phyloP scores from a whole-genome alignment of 1,140 invertebrate species.

The Himalopsyche phryganea region DNA sequence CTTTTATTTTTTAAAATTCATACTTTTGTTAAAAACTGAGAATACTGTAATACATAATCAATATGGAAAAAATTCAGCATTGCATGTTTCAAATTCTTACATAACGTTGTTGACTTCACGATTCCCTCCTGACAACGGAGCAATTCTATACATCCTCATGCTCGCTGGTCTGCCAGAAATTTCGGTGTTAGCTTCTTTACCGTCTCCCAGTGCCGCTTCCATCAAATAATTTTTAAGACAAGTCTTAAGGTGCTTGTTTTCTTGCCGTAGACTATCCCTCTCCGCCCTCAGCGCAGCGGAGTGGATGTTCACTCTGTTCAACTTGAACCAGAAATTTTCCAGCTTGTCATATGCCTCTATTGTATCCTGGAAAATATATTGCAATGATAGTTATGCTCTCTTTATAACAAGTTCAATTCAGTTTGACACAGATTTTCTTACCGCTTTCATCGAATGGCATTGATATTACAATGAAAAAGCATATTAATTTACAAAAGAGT shows the following conservation, averaged over 20 bases:
- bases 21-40: too few species aligned
- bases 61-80: too few species aligned
- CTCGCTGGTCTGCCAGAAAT: conserved; percentile 38
- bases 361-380: conserved; percentile 39
- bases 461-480: too few species aligned
- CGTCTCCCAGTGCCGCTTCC: conserved; percentile 42
- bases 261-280: conserved; percentile 42
- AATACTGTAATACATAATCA: too few species aligned
- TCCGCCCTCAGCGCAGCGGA: conserved; percentile 44
- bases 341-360: conserved; percentile 46
- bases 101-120: conserved; percentile 30
- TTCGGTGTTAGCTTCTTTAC: conserved; percentile 34
- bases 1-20: too few species aligned
- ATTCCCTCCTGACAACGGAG: conserved; percentile 36
- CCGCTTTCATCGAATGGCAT: too few species aligned
- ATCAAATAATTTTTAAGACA: conserved; percentile 49
- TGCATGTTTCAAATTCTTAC: conserved; percentile 20
- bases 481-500: not conserved
- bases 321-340: conserved; percentile 49
- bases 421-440: too few species aligned
- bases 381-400: too few species aligned
- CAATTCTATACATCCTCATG: conserved; percentile 39
- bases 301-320: conserved; percentile 46
- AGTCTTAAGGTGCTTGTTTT: conserved; percentile 47
- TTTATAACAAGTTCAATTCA: too few species aligned